Base-by-base conservation (phyloP, 2,888 invertebrate genomes). In the Smittia aterrima region DNA sequence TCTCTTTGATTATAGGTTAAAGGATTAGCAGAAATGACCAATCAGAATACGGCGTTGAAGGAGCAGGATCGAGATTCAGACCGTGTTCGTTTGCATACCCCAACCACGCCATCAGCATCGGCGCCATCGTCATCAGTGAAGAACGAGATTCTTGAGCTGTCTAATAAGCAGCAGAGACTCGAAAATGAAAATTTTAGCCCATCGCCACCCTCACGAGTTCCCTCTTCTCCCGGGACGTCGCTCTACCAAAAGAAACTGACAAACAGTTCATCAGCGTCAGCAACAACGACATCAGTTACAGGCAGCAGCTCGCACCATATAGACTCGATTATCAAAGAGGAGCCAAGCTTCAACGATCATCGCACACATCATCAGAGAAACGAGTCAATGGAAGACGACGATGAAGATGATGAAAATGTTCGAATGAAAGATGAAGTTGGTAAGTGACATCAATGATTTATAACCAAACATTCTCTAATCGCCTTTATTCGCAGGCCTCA, bases 11-110 rank as follows among this genome's bases (percentile, higher is more conserved):
- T 1, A 72, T 78, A 88, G 88, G 87, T 95, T 76, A 93, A 95
- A 85, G 95, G 95, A 81, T 86, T 95, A 81, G 93, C 94, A 84
- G 95, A 95, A 85, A 94, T 95, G 92, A 93, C 93, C 82, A 92
- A 92, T 82, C 85, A 92, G 83, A 90, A 89, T 80, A 85, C 85
- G 76, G 87, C 87, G 78, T 80, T 85, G 78, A 79, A 84, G 78
- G 80, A 84, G 77, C 80, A 83, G 79, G 80, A 84, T 81, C 84
- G 87, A 80, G 86, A 87, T 79, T 79, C 83, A 78, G 81, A 83
- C 76, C 80, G 82, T 75, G 77, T 83, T 79, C 80, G 83, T 78
- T 82, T 82, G 66, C 82, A 82, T 77, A 80, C 82, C 77, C 83
- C 82, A 79, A 75, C 78, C 75, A 76, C 80, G 78, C 75, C 80